phyloP scores from a whole-genome alignment of 1,140 invertebrate genomes.

The Chlorops oryzae region DNA sequence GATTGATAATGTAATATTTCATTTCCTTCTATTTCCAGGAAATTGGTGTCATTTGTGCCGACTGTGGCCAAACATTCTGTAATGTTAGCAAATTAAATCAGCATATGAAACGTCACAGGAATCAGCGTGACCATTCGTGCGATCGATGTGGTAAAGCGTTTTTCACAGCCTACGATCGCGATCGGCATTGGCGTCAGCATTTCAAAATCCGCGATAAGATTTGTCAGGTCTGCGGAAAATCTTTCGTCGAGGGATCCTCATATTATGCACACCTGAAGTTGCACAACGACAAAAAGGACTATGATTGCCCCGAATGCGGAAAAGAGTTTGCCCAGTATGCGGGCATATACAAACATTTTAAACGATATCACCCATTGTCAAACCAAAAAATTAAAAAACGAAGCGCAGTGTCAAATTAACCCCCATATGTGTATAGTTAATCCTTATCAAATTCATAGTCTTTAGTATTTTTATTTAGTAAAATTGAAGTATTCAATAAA shows the following conservation, averaged over 20 bases:
- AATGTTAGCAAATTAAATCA: conserved; percentile 52
- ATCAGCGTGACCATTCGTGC: conserved; percentile 67
- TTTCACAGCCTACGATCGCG: conserved; percentile 38
- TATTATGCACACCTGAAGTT: conserved; percentile 55
- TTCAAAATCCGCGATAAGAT: conserved; percentile 39
- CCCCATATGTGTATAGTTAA: too few relatives aligned
- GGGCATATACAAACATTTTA: conserved; percentile 52
- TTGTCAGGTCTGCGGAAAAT: conserved; percentile 57
- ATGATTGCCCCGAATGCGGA: conserved; percentile 50
- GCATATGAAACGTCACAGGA: conserved; percentile 58
- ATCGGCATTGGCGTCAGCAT: conserved; percentile 31
- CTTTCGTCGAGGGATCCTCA: conserved; percentile 54
- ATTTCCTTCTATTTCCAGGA: too few relatives aligned
- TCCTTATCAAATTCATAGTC: too few relatives aligned
- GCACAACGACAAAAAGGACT: conserved; percentile 54
- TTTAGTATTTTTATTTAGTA: too few relatives aligned
- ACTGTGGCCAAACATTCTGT: conserved; percentile 34
- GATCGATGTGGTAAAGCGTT: conserved; percentile 62
- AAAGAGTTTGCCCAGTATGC: conserved; percentile 55
- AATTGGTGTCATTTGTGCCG: conserved; percentile 38
- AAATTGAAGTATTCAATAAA: too few relatives aligned
- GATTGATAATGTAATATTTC: not conserved
- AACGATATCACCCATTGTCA: conserved; percentile 20
- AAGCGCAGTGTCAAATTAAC: too few relatives aligned
- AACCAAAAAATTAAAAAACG: not conserved